Conservation (phyloP, 2,797 vertebrate species). For the Coreius guichenoti region DNA sequence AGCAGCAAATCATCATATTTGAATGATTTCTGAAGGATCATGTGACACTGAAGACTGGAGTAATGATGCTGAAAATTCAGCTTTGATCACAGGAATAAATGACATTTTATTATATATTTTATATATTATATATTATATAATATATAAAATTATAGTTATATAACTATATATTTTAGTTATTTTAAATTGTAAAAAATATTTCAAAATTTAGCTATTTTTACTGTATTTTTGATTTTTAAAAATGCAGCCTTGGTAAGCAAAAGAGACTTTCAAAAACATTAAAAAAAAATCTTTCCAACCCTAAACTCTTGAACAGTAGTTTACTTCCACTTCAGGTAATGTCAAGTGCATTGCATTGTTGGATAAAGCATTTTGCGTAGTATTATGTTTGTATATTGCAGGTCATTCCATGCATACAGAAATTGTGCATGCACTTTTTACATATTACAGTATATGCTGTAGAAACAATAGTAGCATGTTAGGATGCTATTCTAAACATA, state of each 20-base stretch:
- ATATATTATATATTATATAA: too few relatives aligned
- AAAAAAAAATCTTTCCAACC: background rate
- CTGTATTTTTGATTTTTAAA: background rate
- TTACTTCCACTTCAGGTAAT: background rate
- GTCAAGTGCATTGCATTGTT: background rate
- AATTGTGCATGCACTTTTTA: background rate
- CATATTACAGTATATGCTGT: background rate
- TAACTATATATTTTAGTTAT: too few relatives aligned
- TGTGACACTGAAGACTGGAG: background rate
- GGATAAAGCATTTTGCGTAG: background rate
- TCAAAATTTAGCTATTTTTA: background rate
- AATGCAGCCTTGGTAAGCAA: background rate
- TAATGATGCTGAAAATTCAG: background rate
- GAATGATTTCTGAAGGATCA: background rate
- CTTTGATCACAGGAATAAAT: background rate
- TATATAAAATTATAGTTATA: too few relatives aligned
- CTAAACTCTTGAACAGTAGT: background rate
- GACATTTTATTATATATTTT: fast-evolving
- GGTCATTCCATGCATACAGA: background rate
- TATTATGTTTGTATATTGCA: background rate
- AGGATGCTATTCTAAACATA: background rate
- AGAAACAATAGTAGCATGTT: background rate
- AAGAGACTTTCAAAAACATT: background rate
- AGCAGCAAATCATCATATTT: background rate
- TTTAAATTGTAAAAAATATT: background rate